Evolutionary conservation across 1,140 invertebrate genomes (phyloP).

Genomic region (Psilanteris sp.): DNA sequence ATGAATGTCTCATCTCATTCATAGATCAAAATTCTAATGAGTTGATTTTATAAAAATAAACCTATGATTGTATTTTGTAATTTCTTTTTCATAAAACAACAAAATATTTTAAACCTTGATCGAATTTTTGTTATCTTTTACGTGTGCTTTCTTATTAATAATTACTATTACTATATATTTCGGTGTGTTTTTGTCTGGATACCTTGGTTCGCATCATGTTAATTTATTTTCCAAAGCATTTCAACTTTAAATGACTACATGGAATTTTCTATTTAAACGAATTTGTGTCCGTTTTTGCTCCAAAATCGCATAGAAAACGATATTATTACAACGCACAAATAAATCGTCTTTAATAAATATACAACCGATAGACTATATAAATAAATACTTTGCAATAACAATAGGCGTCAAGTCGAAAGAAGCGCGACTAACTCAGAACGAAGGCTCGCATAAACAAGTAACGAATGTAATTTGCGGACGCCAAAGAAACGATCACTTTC

Average conservation of each 20-base stretch:
- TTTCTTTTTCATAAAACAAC: no score
- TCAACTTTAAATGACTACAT: no score
- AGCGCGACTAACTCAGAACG: constrained; percentile 31
- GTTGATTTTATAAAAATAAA: constrained; percentile 23
- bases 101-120: no score
- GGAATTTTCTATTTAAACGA: constrained; percentile 25
- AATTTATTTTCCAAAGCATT: no score
- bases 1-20: constrained; percentile 9
- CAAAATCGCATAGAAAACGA: constrained; percentile 49
- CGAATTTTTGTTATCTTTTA: no score
- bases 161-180: no score
- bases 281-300: constrained; percentile 17
- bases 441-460: constrained; percentile 11
- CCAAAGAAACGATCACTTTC: constrained; percentile 42
- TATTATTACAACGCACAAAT: constrained; percentile 72
- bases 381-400: constrained; percentile 73
- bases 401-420: constrained; percentile 48
- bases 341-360: constrained; percentile 77
- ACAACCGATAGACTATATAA: constrained; percentile 79
- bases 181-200: no score
- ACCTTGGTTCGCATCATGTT: no score
- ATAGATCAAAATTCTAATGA: constrained; percentile 1
- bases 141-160: no score
- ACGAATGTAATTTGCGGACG: constrained; percentile 39
- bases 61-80: no score